A percentile compares a stretch with the other conserved stretches of the same genome.
phyloP scores from a whole-genome alignment of 2,113 vertebrate species.

The Saimiri boliviensis region DNA sequence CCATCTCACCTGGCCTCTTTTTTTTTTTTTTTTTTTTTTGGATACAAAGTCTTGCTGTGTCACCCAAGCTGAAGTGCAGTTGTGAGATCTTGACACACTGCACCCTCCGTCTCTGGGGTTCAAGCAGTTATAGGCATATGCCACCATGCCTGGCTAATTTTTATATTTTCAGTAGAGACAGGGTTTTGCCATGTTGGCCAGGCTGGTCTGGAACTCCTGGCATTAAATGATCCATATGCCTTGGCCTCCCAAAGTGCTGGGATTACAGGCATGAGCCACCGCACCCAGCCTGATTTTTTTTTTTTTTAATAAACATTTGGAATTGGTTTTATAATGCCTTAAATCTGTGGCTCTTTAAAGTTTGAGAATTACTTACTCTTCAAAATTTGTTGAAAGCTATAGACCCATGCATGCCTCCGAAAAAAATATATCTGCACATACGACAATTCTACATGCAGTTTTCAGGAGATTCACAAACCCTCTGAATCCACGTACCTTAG shows the following conservation, averaged over 20 bases:
- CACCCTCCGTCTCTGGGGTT: too few species aligned
- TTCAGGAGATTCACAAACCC: neutral
- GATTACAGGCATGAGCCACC: too few species aligned
- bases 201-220: too few species aligned
- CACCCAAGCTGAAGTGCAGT: too few species aligned
- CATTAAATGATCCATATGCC: too few species aligned
- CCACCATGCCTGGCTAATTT: neutral
- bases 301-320: neutral
- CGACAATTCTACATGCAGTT: slow-evolving; percentile 2
- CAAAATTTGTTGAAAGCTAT: slow-evolving; percentile 26
- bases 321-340: slow-evolving; percentile 38
- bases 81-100: too few species aligned
- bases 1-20: too few species aligned
- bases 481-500: neutral
- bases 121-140: neutral
- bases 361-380: neutral
- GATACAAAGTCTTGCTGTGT: too few species aligned
- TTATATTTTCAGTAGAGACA: too few species aligned
- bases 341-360: neutral
- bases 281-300: neutral
- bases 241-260: too few species aligned
- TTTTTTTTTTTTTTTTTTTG: too few species aligned
- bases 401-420: neutral
- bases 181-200: too few species aligned
- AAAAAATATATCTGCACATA: neutral